phyloP scores from a whole-genome alignment of 2,888 invertebrate species.

The Drosophila paranaensis region DNA sequence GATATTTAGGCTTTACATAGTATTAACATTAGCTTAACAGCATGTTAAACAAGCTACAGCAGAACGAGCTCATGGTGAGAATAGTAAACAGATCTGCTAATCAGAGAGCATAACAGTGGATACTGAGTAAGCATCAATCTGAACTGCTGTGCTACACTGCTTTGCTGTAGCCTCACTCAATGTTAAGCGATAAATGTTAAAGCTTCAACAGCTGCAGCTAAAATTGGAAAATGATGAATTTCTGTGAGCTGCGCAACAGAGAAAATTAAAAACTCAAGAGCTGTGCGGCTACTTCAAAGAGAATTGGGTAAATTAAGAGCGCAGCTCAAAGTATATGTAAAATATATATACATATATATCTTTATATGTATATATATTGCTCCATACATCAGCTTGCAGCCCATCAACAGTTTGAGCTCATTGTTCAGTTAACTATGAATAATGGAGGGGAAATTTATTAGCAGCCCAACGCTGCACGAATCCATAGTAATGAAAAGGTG shows the following conservation, averaged over 20 bases:
- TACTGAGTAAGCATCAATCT: too few species aligned
- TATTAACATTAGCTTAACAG: neutral
- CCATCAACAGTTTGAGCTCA: constrained; percentile 10
- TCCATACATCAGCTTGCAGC: neutral
- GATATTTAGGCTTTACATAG: too few species aligned
- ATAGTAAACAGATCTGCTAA: neutral
- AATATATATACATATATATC: neutral
- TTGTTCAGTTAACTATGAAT: constrained; percentile 24
- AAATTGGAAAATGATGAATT: too few species aligned
- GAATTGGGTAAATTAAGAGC: constrained; percentile 7
- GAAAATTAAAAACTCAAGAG: neutral
- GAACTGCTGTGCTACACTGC: too few species aligned
- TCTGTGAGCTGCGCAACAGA: neutral
- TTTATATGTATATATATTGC: neutral
- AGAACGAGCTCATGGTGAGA: neutral
- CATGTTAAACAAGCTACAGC: neutral
- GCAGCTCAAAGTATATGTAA: neutral
- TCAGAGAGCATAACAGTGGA: too few species aligned
- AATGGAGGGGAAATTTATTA: constrained; percentile 35
- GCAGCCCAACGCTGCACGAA: constrained; percentile 6
- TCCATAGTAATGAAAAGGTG: constrained; percentile 13
- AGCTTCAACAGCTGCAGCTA: neutral
- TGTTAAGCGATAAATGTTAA: neutral
- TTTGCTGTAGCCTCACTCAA: too few species aligned
- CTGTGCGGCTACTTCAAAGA: neutral